Percentiles rank a stretch among this genome's conserved stretches.
These are phyloP conservation scores for Scolopax rusticola DNA, from an alignment of 2,797 vertebrate species.

Conservation along the genomic window DNA sequence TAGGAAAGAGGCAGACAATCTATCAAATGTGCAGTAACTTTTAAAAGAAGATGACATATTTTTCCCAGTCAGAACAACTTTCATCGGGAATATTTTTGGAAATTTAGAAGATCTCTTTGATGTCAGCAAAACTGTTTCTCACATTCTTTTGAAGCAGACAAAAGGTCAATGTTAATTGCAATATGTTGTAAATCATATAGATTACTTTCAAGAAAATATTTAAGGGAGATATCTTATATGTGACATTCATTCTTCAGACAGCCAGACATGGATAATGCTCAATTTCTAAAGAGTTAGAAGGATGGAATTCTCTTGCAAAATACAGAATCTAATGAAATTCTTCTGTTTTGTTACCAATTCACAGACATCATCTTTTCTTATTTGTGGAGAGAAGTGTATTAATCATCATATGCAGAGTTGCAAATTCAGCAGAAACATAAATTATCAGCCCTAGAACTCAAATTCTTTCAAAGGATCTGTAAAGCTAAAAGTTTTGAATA, in stretches of 20 bases:
- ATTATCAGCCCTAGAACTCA: conserved; percentile 76
- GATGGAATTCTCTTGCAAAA: conserved; percentile 55
- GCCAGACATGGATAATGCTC: not conserved
- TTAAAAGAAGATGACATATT: conserved; percentile 60
- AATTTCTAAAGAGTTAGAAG: conserved; percentile 42
- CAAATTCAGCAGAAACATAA: conserved; percentile 80
- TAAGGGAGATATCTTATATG: conserved; percentile 56
- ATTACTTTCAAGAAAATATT: conserved; percentile 71
- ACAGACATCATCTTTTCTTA: conserved; percentile 68
- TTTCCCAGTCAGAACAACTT: conserved; percentile 58
- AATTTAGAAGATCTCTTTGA: conserved; percentile 69
- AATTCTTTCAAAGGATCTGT: conserved; percentile 59
- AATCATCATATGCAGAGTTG: conserved; percentile 68
- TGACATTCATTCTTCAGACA: conserved; percentile 42
- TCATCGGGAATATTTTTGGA: conserved; percentile 65
- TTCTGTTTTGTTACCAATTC: conserved; percentile 73
- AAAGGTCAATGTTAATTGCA: conserved; percentile 71
- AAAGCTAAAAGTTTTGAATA: conserved; percentile 70
- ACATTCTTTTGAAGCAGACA: conserved; percentile 56
- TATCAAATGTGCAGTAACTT: conserved; percentile 44
- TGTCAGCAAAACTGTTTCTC: conserved; percentile 28
- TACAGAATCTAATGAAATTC: conserved; percentile 66
- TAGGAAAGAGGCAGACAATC: conserved; percentile 42
- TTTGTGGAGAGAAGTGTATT: conserved; percentile 79
- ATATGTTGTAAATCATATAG: conserved; percentile 69